Base-by-base conservation (phyloP, 2,888 invertebrate species). In the Epinotia brunnichana region DNA sequence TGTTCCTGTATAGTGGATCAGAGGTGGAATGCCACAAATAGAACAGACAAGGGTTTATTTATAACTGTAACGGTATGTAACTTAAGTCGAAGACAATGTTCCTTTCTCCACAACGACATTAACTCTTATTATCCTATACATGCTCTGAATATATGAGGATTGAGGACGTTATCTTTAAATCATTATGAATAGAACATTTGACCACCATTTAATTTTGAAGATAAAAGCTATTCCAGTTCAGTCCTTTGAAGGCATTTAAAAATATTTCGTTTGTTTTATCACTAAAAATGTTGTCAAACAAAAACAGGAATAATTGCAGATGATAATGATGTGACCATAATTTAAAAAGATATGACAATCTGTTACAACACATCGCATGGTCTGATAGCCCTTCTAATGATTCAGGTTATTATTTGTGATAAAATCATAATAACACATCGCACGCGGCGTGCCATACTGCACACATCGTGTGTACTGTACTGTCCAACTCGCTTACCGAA, bases 371-470 rank as follows among this genome's bases (percentile, higher is more conserved):
- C 76, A 83, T 80, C 87, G 85, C 84, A 89, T 80, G 83, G 82
- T 85, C 82, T 81, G 85, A 78, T 84, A 81, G 81, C 79, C 82
- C 79, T 81, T 80, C 78, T 87, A 85, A 89, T 85, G 78, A 81
- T 78, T 75, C 74, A 74, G 75, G 82, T 82, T 78, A 82, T 82
- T 81, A 84, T 84, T 83, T 79, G 76, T 79, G 89, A 90, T 89
- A 87, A 80, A 77, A 88, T 87, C 86, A 81, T 80, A 80, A 79
- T 79, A 80, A 80, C 78, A 74, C 62, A 71, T 74, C 59, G 69
- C 74, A 74, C 71, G 60, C 62, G 53, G 51, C 69, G 68, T 74
- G 73, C 72, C 64, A 64, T 77, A 76, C 67, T 70, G 73, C 19
- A 60, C 60, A 56, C 56, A 53, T 19, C 51, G 69, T 63, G 73